phyloP scores from a whole-genome alignment of 2,797 vertebrate genomes.

The Oreortyx pictus region DNA sequence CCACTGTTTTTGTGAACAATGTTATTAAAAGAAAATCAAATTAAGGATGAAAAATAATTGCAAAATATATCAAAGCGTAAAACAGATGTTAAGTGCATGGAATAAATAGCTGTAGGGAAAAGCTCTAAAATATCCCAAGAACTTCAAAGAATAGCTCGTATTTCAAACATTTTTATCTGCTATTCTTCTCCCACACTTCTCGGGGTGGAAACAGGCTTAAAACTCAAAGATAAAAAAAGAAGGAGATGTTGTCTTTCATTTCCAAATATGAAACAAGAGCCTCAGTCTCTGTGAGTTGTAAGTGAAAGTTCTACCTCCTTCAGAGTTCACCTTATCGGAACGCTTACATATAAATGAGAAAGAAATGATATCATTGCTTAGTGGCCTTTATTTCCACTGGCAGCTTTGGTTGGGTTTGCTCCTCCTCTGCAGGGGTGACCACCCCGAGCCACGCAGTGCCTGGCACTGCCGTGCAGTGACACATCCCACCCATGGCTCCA shows the following conservation, averaged over 20 bases:
- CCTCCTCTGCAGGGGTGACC: fast-evolving
- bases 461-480: no score
- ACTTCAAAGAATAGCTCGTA: not conserved
- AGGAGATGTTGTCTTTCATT: not conserved
- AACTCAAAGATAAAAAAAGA: constrained; percentile 9
- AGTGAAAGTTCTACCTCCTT: not conserved
- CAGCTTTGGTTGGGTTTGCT: not conserved
- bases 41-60: constrained; percentile 26
- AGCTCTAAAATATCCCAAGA: not conserved
- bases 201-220: not conserved
- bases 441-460: no score
- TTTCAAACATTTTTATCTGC: constrained; percentile 17
- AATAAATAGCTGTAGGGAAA: constrained; percentile 9
- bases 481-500: not conserved
- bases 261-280: not conserved
- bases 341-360: not conserved
- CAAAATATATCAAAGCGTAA: not conserved
- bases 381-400: not conserved
- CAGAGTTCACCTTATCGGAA: not conserved
- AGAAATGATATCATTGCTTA: not conserved
- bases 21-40: constrained; percentile 15
- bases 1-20: not conserved
- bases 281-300: not conserved
- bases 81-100: not conserved
- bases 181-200: not conserved